Base-by-base conservation (phyloP, 2,113 vertebrate genomes). In the Otolemur garnettii region DNA sequence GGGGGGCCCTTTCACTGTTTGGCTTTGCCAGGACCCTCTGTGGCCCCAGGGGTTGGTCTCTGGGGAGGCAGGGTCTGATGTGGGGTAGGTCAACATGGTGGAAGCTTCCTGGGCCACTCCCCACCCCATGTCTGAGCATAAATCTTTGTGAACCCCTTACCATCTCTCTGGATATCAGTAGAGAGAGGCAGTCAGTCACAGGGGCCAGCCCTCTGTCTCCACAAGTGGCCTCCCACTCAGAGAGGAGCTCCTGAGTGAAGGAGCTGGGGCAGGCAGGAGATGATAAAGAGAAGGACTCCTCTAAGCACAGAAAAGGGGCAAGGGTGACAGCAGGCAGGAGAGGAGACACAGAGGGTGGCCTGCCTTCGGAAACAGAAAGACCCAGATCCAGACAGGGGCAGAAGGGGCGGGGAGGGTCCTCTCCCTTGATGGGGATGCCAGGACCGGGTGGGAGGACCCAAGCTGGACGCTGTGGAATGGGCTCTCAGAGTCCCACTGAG, bases 401-500 rank as follows among this genome's bases (percentile, higher is more conserved):
- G 85, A 18, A 89, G 35, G 78, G 93, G 6, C 4, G 7, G 80
- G 35, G 81, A 55, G 59, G 80, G 42, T 33, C 35, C 79, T 74
- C 75, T 83, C 38, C 82, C 50, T 53, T 0, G 1, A 79, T 30
- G 3, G 35, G 66, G 85, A 93, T 74, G 75, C 93, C 95, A 78
- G 78, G 57, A 83, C 81, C n/a, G 30, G 68, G 33, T 91, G 89
- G 91, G 95, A 89, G 83, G 90, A 45, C 79, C 77, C 60, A 68
- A 45, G 91, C 68, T 5, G 95, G 87, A 62, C 94, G 89, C 91
- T 95, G 50, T 2, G 87, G 96, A 96, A 94, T 95, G 71, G 78
- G 95, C 88, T 93, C 95, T 50, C 24, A 80, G 90, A 98, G 98
- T 98, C 97, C 98, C 86, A 97, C 94, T 84, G 98, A 98, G 98